phyloP scores from a whole-genome alignment of 2,113 vertebrate species.

The Eclectus roratus region DNA sequence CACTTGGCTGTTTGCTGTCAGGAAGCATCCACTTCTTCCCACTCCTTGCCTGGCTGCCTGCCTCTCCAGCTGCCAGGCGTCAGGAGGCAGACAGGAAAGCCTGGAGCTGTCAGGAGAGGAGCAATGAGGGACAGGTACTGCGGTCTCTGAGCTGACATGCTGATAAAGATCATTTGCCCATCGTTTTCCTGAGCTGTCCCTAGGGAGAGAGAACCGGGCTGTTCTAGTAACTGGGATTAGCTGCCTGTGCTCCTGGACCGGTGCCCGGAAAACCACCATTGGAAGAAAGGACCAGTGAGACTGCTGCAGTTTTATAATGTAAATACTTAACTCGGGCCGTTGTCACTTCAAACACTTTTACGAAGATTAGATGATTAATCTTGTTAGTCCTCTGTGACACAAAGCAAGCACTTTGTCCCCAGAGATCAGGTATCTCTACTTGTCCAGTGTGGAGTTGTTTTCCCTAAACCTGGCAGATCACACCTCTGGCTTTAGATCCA shows the following conservation, averaged over 20 bases:
- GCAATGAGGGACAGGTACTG: not conserved
- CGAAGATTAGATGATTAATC: not conserved
- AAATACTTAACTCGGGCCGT: not conserved
- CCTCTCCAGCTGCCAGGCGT: not conserved
- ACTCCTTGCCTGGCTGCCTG: rapidly evolving
- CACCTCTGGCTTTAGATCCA: rapidly evolving
- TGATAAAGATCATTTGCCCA: not conserved
- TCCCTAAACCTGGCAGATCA: not conserved
- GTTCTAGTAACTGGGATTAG: not conserved
- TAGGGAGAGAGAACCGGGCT: not conserved
- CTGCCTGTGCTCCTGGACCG: not conserved
- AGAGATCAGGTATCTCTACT: not conserved
- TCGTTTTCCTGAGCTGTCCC: not conserved
- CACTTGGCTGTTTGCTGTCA: not conserved
- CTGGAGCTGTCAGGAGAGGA: not conserved
- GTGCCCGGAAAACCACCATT: not conserved
- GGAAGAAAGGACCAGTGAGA: not conserved
- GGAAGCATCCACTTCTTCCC: not conserved
- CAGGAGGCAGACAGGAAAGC: not conserved
- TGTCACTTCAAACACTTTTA: not conserved
- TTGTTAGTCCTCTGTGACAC: not conserved
- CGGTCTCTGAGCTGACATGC: rapidly evolving
- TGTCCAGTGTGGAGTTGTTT: not conserved
- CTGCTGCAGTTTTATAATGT: not conserved
- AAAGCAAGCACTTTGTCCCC: not conserved